These are phyloP conservation scores for Astreopora myriophthalma DNA, from an alignment of 64 coral and sea anemone species.

Conservation along the genomic window DNA sequence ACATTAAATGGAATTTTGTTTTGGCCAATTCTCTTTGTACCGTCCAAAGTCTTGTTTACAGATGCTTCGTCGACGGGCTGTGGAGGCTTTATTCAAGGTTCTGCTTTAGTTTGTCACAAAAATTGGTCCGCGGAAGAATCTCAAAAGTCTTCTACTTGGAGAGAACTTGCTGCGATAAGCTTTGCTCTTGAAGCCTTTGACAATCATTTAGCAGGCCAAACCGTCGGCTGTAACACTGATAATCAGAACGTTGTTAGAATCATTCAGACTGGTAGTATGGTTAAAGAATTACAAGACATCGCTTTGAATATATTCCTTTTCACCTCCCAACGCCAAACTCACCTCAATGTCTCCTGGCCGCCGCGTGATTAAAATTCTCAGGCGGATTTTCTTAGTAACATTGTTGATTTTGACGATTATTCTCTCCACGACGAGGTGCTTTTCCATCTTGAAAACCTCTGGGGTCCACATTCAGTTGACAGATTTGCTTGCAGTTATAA, in stretches of 20 bases:
- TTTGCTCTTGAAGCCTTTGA: neutral
- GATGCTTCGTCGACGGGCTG: neutral
- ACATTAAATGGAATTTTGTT: neutral
- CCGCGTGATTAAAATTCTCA: neutral
- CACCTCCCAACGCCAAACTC: neutral
- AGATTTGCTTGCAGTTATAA: constrained; percentile 1
- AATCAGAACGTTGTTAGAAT: constrained; percentile 58
- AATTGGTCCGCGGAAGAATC: neutral
- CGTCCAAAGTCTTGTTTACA: neutral
- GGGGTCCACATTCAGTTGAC: constrained; percentile 25
- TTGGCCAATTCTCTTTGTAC: neutral
- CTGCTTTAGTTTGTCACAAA: neutral
- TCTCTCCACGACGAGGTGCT: neutral
- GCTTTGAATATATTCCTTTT: neutral
- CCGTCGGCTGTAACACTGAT: constrained; percentile 23
- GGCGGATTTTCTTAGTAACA: neutral
- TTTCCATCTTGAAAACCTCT: neutral
- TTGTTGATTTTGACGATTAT: neutral
- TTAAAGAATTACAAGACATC: constrained; percentile 27
- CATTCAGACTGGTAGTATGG: constrained; percentile 30
- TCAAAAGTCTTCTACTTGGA: neutral
- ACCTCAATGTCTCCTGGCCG: neutral
- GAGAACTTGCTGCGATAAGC: neutral
- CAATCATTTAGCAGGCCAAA: neutral
- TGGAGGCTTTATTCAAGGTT: neutral